phyloP scores from a whole-genome alignment of 2,797 vertebrate species.

The Loriculus beryllinus region DNA sequence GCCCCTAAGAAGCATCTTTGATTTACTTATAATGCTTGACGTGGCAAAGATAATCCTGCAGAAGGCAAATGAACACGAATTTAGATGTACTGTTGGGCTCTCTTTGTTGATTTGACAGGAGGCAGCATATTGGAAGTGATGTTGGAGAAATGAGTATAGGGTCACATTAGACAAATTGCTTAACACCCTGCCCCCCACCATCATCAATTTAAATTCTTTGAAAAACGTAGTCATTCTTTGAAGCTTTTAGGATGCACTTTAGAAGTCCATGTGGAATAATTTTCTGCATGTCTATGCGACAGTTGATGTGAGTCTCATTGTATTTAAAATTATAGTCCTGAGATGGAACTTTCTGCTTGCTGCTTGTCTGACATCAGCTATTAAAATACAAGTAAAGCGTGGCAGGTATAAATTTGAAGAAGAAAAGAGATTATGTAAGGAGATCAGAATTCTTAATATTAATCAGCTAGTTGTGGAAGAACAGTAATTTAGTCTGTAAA shows the following conservation, averaged over 20 bases:
- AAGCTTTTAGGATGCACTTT: slow-evolving; percentile 81
- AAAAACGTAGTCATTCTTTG: slow-evolving; percentile 53
- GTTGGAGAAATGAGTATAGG: slow-evolving; percentile 58
- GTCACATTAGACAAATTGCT: slow-evolving; percentile 77
- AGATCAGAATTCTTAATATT: slow-evolving; percentile 69
- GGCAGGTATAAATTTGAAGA: slow-evolving; percentile 83
- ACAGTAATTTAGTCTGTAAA: background rate
- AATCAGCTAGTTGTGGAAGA: slow-evolving; percentile 49
- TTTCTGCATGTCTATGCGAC: slow-evolving; percentile 73
- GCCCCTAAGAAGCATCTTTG: slow-evolving; percentile 76
- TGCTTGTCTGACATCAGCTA: slow-evolving; percentile 80
- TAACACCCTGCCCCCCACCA: background rate
- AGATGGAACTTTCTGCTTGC: slow-evolving; percentile 73
- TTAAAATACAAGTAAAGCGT: slow-evolving; percentile 80
- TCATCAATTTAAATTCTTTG: slow-evolving; percentile 72
- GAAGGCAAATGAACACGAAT: slow-evolving; percentile 77
- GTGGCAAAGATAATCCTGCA: slow-evolving; percentile 75
- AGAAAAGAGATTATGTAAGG: slow-evolving; percentile 78
- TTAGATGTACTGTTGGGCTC: slow-evolving; percentile 69
- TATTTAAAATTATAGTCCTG: slow-evolving; percentile 84
- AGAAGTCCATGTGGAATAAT: slow-evolving; percentile 80
- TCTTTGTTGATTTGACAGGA: slow-evolving; percentile 73
- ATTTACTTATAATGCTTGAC: slow-evolving; percentile 77
- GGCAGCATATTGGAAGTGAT: slow-evolving; percentile 65
- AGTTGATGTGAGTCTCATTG: slow-evolving; percentile 80